Base-by-base conservation (phyloP, 1,140 invertebrate species). In the Tigriopus japonicus region DNA sequence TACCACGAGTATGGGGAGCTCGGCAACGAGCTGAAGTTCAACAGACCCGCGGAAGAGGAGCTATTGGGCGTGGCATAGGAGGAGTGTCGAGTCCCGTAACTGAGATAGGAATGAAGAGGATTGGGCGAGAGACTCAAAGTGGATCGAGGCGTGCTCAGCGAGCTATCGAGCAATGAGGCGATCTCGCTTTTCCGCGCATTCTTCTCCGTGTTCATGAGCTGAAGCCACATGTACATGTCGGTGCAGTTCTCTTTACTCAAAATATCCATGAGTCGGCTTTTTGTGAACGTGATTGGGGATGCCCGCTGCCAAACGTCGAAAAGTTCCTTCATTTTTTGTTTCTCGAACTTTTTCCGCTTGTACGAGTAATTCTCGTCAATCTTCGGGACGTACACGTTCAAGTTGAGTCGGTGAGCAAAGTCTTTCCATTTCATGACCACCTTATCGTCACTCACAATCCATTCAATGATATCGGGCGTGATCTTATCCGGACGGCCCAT, bases 341-440 rank as follows among this genome's bases (percentile, higher is more conserved):
- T 54, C n/a, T 54, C 52, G 21, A 54, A 54, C 52, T 54, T 54
- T 21, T 54, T 54, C 52, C 52, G 14, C 21, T 54, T 54, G 52
- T 23, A 14, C 19, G 52, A 54, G 35, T 23, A 23, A 28, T 54
- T 54, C 35, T 54, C 19, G 21, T 54, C 52, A 28, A 54, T 54
- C 19, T 21, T 21, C n/a, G 52, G 52, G 2, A 54, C 35, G 17
- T 28, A 54, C 19, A 28, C 19, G 14, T 19, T n/a, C n/a, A 54
- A 28, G 17, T 54, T 21, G 35, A 54, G 52, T 15, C 52, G 52
- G 52, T 15, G 14, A 28, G 52, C 52, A 28, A 54, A 28, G n/a
- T 54, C 52, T 28, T 54, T 54, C 52, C 52, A 54, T 28, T 54
- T 54, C 14, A n/a, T 14, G 2, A 28, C 52, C 52, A 54, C 52